Base-by-base conservation (phyloP, 2,113 vertebrate genomes). In the Embiotoca jacksoni region DNA sequence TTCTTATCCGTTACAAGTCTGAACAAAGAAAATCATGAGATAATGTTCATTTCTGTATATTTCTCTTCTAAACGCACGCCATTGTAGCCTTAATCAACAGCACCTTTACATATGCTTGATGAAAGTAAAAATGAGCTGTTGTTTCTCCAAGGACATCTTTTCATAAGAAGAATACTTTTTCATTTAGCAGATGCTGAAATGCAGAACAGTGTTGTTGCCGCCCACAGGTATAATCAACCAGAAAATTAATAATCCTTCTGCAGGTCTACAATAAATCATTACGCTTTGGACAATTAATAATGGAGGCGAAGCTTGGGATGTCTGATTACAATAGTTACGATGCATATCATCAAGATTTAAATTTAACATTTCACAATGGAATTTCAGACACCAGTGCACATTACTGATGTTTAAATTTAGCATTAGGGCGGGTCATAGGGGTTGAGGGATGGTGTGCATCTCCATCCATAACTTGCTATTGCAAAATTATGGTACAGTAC, bases 221-320 rank as follows among this genome's bases (percentile, higher is more conserved):
- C 96, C 96, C 96, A 96, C 96, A 96, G 95, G 95, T 96, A 98
- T 96, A 96, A 96, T 97, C 96, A 96, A 96, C 94, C 96, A 95
- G 95, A 97, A 97, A 98, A 98, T 98, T 95, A 97, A 97, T 97
- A 98, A 97, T 97, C 94, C 97, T 95, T 94, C 92, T 96, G 94
- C 95, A 92, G 93, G 92, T 92, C 94, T 92, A 95, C 95, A 94
- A 96, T 97, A 97, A 99, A 98, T 97, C 96, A 97, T 95, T 95
- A 94, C 75, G 93, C 95, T 97, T 96, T 96, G 95, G 95, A 96
- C 96, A 97, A 98, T 97, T 97, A 98, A 98, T 97, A 97, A 96
- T 85, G 90, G 93, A 90, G 95, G 94, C 92, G 93, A 96, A 95
- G 94, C 93, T 94, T 92, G 94, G 95, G 94, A 96, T 95, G 95